Percentiles rank a stretch among this genome's conserved stretches.
These are phyloP conservation scores for Venusia cambrica DNA, from an alignment of 2,888 invertebrate genomes.

Conservation along the genomic window DNA sequence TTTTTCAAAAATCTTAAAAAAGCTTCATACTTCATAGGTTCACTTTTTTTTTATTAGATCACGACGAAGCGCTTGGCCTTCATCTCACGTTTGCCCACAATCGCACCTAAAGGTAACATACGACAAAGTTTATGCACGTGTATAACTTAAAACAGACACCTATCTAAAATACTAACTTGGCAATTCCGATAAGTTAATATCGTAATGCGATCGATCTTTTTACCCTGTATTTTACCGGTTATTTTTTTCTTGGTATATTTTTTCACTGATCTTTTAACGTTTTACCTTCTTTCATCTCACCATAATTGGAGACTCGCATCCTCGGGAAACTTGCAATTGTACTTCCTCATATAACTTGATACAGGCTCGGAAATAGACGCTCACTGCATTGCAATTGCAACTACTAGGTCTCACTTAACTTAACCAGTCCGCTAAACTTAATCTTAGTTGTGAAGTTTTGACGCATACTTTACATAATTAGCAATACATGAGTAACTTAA, in stretches of 20 bases:
- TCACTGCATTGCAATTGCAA: conserved; percentile 15
- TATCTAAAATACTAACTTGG: no score
- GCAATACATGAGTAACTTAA: conserved; percentile 14
- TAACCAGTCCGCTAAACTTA: conserved; percentile 13
- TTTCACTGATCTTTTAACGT: conserved; percentile 5
- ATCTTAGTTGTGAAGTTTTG: conserved; percentile 16
- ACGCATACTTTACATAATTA: conserved; percentile 18
- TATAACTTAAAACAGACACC: no score
- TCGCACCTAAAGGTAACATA: no score
- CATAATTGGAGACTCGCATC: conserved; percentile 8
- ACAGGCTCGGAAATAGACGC: conserved; percentile 5
- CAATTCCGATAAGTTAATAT: no score
- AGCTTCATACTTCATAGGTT: no score
- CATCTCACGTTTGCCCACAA: no score
- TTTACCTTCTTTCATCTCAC: conserved; percentile 7
- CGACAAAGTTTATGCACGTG: no score
- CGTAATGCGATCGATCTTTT: no score
- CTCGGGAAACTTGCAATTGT: conserved; percentile 3
- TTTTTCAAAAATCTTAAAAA: no score
- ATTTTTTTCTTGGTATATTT: conserved; percentile 3
- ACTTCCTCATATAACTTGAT: conserved; percentile 2
- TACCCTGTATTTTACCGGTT: no score
- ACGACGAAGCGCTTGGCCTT: no score
- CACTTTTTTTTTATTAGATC: no score
- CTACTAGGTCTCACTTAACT: conserved; percentile 16